Percentiles rank a stretch among this genome's conserved stretches.
Conservation (phyloP, 1,140 invertebrate species). For the Zaprionus inermis region DNA sequence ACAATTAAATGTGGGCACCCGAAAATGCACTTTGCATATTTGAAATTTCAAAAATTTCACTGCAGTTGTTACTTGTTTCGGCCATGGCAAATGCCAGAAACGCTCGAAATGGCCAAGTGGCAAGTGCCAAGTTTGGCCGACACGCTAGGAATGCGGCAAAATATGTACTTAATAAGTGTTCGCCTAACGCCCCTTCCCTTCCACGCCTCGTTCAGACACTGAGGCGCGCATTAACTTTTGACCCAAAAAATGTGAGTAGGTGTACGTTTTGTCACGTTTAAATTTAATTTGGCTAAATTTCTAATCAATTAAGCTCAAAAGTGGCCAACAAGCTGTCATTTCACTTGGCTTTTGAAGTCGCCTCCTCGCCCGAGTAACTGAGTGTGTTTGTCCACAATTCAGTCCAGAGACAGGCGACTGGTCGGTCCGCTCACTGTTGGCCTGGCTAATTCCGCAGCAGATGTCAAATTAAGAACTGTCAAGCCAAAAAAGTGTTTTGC, state of each 20-base stretch:
- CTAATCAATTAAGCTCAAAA: constrained; percentile 73
- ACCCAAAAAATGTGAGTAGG: constrained; percentile 16
- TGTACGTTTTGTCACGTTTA: constrained; percentile 18
- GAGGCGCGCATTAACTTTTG: constrained; percentile 45
- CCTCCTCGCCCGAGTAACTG: constrained; percentile 14
- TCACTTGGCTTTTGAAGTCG: constrained; percentile 61
- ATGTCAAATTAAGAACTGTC: constrained; percentile 75
- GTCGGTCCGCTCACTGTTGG: not conserved
- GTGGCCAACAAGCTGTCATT: constrained; percentile 45
- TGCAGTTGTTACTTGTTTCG: constrained; percentile 42
- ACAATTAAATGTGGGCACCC: constrained; percentile 58
- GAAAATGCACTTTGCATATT: constrained; percentile 29
- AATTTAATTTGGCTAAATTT: constrained; percentile 47
- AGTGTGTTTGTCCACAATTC: constrained; percentile 1
- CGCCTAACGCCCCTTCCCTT: not conserved
- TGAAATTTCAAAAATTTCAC: constrained; percentile 29
- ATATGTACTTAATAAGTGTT: constrained; percentile 35
- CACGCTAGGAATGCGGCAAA: constrained; percentile 47
- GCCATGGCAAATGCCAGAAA: constrained; percentile 14
- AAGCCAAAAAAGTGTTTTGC: constrained; percentile 30
- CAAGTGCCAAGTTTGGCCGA: constrained; percentile 26
- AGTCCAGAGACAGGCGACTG: constrained; percentile 28
- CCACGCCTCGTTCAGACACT: not conserved
- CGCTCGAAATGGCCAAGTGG: not conserved
- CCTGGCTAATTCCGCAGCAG: constrained; percentile 48